Evolutionary conservation across 2,113 vertebrate species (phyloP), one percentile per base, ranked within the genome.

Genomic region (Colinus virginianus): DNA sequence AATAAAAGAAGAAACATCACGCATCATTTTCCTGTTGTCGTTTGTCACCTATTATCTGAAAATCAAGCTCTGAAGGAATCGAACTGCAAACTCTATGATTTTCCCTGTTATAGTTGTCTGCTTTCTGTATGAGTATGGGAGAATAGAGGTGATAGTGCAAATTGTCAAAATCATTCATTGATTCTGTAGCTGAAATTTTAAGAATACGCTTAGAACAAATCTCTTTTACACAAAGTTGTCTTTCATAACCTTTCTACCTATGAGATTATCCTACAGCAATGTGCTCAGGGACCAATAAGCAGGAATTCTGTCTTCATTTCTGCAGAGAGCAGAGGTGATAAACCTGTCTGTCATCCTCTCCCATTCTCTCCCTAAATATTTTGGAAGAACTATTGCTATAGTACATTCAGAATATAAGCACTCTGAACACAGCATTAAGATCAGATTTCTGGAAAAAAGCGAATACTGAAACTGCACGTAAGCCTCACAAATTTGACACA

Each of bases 231-330:
- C 18, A n/a, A 58, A 58, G 55, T 58, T 58, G 6, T n/a, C 55
- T 58, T n/a, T 58, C 32, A 19, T 58, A 32, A 58, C 55, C 55
- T n/a, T 58, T 58, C 30, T 58, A 58, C 55, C 55, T 21, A 20
- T 58, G 32, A 11, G 30, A 66, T 76, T 78, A 59, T 42, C 15
- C 21, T 68, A 30, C 10, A 22, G 15, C 28, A 74, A 61, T 26
- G 43, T 0, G 0, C 13, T 62, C 25, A 51, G 19, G 21, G 38
- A 7, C 7, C 4, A 6, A 6, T 34, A 63, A 78, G 34, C 23
- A 63, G 15, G 42, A 85, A 80, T 83, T 36, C 14, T 51, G 6
- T 43, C 45, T 74, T 12, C 32, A 83, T 80, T 80, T 84, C 64
- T 61, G 15, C 25, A 6, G 5, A 38, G 21, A 58, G 23, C 17